Percentiles rank a stretch among this genome's conserved stretches.
These are phyloP conservation scores for Himantopus leucocephalus DNA, from an alignment of 2,113 vertebrate genomes.

Conservation along the genomic window DNA sequence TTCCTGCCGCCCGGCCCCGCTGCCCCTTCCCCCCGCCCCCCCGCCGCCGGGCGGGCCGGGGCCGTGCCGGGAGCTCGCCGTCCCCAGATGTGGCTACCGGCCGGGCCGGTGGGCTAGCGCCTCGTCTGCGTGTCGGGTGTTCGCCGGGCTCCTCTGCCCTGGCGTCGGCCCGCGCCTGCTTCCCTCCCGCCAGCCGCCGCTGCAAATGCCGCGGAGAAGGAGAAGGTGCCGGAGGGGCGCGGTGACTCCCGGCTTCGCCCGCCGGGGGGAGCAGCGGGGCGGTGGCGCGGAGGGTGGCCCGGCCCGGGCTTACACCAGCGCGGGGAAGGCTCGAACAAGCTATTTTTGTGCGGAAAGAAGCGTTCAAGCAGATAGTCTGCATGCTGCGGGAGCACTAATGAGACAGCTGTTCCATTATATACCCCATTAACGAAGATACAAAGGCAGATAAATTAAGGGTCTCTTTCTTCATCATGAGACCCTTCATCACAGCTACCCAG, in stretches of 20 bases:
- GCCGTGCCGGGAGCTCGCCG: neutral
- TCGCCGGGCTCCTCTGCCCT: neutral
- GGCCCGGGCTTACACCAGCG: fast-evolving
- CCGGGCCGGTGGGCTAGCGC: neutral
- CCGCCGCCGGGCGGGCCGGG: neutral
- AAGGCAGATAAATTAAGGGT: neutral
- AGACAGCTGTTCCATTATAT: neutral
- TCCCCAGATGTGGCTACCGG: neutral
- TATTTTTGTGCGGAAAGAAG: neutral
- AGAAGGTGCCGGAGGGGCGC: fast-evolving
- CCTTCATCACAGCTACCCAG: too few species aligned
- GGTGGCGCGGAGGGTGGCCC: fast-evolving
- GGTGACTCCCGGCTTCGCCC: neutral
- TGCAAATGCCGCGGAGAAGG: fast-evolving
- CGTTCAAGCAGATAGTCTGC: neutral
- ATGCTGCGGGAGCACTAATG: fast-evolving
- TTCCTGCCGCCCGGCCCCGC: neutral
- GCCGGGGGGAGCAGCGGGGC: neutral
- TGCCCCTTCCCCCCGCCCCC: too few species aligned
- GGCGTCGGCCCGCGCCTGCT: fast-evolving
- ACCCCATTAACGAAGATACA: fast-evolving
- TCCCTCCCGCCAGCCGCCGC: neutral
- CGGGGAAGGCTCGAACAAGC: fast-evolving
- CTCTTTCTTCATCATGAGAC: neutral
- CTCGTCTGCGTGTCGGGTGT: too few species aligned